Base-by-base conservation (phyloP, 2,797 vertebrate genomes). In the Remorina albescens region DNA sequence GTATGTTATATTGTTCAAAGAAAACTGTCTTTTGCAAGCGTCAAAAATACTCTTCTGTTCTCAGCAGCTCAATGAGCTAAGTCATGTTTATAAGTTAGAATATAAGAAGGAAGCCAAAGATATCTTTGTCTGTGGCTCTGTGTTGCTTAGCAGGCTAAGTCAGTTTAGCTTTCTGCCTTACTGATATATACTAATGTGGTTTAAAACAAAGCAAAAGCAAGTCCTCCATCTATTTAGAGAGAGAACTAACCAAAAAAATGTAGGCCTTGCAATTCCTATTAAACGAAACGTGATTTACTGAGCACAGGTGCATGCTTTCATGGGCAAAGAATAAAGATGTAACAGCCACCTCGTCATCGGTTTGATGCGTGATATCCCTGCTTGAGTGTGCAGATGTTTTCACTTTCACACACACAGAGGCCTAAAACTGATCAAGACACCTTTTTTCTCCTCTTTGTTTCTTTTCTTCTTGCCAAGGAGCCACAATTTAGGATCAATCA, bases 381-480 rank as follows among this genome's bases (percentile, higher is more conserved):
- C 19, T 19, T 65, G 23, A 69, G 12, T 12, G 34, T 63, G 64
- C 63, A 76, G 71, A 80, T 75, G 73, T 83, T 72, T 67, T 10
- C 32, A 23, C 37, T 51, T 21, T 41, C 60, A 62, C 36, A 37
- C 36, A 37, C 36, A 37, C 36, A 37, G 10, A 37, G 2, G 62
- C 36, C 36, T 72, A 66, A 41, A 76, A 73, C 53, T 36, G 37
- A 69, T 81, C 39, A 54, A 70, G 74, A 71, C 36, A 41, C 47
- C 13, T 30, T 30, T 37, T 18, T 39, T 50, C 18, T 21, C 30
- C 6, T 49, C 47, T 71, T 76, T 60, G 47, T 58, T 76, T 78
- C 25, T 34, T 8, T 39, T 41, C 50, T 54, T 55, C 19, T 8
- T 58, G 44, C 72, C 34, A 58, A 6, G 0, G 9, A 82, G 68